Evolutionary conservation across 2,797 vertebrate genomes (phyloP).

Genomic region (Poeciliopsis presidionis): DNA sequence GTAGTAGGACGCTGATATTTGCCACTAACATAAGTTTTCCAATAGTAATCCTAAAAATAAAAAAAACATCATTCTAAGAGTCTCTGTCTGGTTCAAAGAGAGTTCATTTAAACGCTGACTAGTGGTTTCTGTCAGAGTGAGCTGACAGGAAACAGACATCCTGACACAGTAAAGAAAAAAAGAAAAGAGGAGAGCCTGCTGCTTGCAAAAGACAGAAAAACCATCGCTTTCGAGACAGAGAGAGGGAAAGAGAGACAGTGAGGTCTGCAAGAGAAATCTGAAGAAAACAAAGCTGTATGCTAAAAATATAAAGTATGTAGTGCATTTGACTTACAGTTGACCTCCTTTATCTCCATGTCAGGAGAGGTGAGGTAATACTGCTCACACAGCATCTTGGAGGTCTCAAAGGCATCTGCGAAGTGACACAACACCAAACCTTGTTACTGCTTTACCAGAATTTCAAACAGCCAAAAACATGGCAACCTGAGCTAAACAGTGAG

Average conservation of each 20-base stretch:
- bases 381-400: constrained; percentile 94
- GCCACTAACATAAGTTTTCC: neutral
- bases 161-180: constrained; percentile 14
- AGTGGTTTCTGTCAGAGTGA: constrained; percentile 14
- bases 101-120: constrained; percentile 12
- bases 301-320: neutral
- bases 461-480: neutral
- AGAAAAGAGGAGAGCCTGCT: neutral
- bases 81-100: neutral
- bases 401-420: constrained; percentile 90
- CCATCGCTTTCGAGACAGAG: neutral
- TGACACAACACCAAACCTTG: constrained; percentile 10
- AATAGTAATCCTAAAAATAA: neutral
- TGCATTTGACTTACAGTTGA: constrained; percentile 87
- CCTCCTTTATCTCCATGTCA: constrained; percentile 89
- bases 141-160: constrained; percentile 32
- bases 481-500: neutral
- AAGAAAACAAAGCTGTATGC: neutral
- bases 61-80: neutral
- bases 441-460: neutral
- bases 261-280: constrained; percentile 6
- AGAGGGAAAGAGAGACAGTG: neutral
- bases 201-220: neutral
- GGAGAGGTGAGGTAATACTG: constrained; percentile 97
- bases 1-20: neutral